These are phyloP conservation scores for Conus ventricosus DNA, from an alignment of 1,140 invertebrate species.

Conservation along the genomic window DNA sequence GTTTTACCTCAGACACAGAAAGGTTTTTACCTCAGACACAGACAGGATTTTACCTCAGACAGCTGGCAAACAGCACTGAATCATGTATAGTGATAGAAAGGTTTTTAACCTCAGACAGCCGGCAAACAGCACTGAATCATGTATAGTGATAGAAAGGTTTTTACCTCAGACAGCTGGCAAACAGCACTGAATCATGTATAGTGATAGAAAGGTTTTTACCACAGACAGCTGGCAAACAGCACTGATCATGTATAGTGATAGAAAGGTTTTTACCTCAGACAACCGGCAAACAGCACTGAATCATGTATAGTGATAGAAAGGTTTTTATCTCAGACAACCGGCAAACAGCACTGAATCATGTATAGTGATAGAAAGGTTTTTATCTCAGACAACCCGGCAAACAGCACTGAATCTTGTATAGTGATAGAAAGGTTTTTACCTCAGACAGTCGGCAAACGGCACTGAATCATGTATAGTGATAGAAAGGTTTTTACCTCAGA, in stretches of 20 bases:
- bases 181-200: constrained; percentile 74
- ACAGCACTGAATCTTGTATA: constrained; percentile 72
- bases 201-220: constrained; percentile 28
- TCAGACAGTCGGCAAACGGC: constrained; percentile 85
- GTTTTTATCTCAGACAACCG: too few species aligned
- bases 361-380: too few species aligned
- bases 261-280: constrained; percentile 46
- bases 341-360: too few species aligned
- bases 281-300: constrained; percentile 57
- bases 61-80: constrained; percentile 72
- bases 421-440: constrained; percentile 1
- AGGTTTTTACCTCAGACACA: too few species aligned
- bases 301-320: too few species aligned
- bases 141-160: too few species aligned
- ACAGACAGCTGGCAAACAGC: constrained; percentile 85
- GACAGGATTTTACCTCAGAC: too few species aligned
- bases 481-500: too few species aligned
- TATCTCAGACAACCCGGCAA: too few species aligned
- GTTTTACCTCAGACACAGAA: too few species aligned
- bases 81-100: too few species aligned
- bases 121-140: constrained; percentile 86
- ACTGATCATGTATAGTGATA: constrained; percentile 76
- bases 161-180: constrained; percentile 67
- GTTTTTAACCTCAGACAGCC: constrained; percentile 78
- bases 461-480: constrained; percentile 80